Evolutionary conservation across 64 coral and sea anemone species (phyloP).

Genomic region (Pocillopora verrucosa): DNA sequence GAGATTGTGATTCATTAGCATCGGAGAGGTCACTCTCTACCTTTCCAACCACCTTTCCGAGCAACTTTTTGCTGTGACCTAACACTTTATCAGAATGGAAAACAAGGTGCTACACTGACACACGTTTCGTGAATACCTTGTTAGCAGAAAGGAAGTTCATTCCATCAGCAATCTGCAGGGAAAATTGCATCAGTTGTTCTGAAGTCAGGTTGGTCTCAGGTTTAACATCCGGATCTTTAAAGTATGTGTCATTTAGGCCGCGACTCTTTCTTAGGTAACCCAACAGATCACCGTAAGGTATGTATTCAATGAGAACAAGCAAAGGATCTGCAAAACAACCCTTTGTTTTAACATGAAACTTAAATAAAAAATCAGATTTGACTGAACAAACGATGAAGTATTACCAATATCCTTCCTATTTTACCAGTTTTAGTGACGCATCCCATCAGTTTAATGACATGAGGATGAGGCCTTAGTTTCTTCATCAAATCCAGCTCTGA

Average conservation of each 20-base stretch:
- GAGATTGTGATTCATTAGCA: too few relatives aligned
- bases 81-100: too few relatives aligned
- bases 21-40: too few relatives aligned
- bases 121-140: conserved; percentile 51
- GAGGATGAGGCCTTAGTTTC: conserved; percentile 51
- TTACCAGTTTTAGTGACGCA: conserved; percentile 52
- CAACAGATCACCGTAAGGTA: conserved; percentile 67
- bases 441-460: conserved; percentile 56
- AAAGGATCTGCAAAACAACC: conserved; percentile 35
- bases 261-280: conserved; percentile 59
- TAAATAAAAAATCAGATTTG: too few relatives aligned
- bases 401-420: too few relatives aligned
- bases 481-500: conserved; percentile 68
- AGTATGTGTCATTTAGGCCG: conserved; percentile 63
- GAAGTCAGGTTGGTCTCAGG: conserved; percentile 39
- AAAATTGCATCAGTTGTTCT: conserved; percentile 57
- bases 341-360: background rate
- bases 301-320: conserved; percentile 60
- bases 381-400: too few relatives aligned
- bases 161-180: conserved; percentile 63
- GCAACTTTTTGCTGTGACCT: too few relatives aligned
- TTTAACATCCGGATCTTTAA: conserved; percentile 52
- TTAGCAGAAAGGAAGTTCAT: conserved; percentile 42
- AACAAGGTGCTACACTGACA: too few relatives aligned
- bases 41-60: too few relatives aligned